Evolutionary conservation across 2,888 invertebrate species (phyloP).

Genomic region (Drosophila quinaria): DNA sequence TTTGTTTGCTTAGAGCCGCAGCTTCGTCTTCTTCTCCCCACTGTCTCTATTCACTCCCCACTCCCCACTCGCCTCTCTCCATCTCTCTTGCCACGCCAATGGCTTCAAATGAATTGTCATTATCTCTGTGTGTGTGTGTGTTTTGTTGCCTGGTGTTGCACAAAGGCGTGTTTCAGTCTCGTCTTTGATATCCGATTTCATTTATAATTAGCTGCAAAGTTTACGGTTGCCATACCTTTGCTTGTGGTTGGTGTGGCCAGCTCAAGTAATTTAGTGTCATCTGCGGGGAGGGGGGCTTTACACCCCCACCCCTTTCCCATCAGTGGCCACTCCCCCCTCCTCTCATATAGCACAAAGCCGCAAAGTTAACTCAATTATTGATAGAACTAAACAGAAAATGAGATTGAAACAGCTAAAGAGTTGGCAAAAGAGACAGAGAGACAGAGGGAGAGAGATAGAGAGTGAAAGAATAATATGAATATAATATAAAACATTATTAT

Average conservation of each 20-base stretch:
- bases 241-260: conserved; percentile 73
- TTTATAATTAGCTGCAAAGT: conserved; percentile 79
- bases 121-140: conserved; percentile 37
- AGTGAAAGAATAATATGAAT: neutral
- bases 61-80: neutral
- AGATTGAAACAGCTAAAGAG: neutral
- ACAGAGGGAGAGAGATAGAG: neutral
- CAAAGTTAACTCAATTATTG: conserved; percentile 22
- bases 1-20: conserved; percentile 72
- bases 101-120: conserved; percentile 71
- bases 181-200: conserved; percentile 80
- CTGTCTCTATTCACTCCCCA: neutral
- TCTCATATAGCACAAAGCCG: conserved; percentile 24
- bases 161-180: conserved; percentile 71
- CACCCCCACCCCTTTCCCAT: neutral
- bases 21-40: conserved; percentile 14
- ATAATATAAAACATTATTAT: neutral
- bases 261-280: conserved; percentile 72
- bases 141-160: conserved; percentile 40
- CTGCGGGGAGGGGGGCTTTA: conserved; percentile 3
- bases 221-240: conserved; percentile 75
- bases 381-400: conserved; percentile 18
- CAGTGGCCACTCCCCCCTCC: neutral
- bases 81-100: conserved; percentile 28
- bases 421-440: neutral